Evolutionary conservation across 1,140 invertebrate genomes (phyloP), one percentile per base, ranked within the genome.

Genomic region (Tetramorium alpestre): DNA sequence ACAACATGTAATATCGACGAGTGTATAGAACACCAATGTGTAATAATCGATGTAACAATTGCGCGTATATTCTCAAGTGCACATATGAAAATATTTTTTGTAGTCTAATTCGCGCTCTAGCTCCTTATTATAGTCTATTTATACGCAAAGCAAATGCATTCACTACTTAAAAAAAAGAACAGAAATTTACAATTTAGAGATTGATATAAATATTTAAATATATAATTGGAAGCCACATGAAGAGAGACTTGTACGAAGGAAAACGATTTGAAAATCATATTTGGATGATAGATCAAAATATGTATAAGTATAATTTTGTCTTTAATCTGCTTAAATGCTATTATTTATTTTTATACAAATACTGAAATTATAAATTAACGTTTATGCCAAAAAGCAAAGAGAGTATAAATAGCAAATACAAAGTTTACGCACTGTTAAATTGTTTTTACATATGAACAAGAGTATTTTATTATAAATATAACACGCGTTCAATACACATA

Each of bases 301-400:
- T 77, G 56, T 33, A 51, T 33, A 73, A 18, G 1, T 82, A 73
- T 13, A 28, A 65, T 73, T 88, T 44, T 89, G 76, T 89, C 78
- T 82, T 89, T 47, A 65, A 89, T 86, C 80, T 88, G 89, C 80
- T 92, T 92, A 56, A 72, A 90, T 88, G 87, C 85, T 91, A 89
- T 89, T 88, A 92, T 93, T 94, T 94, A 94, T 94, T 94, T 94
- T 94, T 94, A 89, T 94, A 94, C 88, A 94, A 90, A 94, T 93
- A 91, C 93, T 86, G 67, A 90, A 78, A 65, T 73, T 82, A 90
- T 70, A 91, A 77, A 84, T 89, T 91, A 89, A 93, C 88, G 85
- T 92, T 90, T 93, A 91, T 93, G 93, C 92, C 90, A 94, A 88
- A 93, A 88, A 89, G 90, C 91, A 93, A 91, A 92, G 69, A 90